Conservation (phyloP, 2,113 vertebrate species). For the Xenopus laevis region DNA sequence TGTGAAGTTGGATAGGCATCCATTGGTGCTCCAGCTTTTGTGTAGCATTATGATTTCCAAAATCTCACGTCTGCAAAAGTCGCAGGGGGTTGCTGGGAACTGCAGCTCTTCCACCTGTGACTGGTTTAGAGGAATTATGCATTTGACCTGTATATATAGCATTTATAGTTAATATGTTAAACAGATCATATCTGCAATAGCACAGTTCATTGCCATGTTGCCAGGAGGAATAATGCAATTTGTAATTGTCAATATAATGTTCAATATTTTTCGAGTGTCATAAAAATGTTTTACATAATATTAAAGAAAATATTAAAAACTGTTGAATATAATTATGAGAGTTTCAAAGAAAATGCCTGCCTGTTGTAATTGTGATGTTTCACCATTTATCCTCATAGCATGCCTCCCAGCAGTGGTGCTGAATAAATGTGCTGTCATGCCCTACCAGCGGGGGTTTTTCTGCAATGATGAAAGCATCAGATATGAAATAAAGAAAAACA, state of each 20-base stretch:
- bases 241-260: background rate
- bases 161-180: no score
- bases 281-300: no score
- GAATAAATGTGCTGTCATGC: slow-evolving; percentile 62
- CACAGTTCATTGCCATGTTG: slow-evolving; percentile 32
- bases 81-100: no score
- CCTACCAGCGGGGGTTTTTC: slow-evolving; percentile 70
- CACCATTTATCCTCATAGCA: slow-evolving; percentile 54
- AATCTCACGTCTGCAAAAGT: no score
- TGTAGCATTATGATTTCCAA: no score
- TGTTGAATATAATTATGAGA: no score
- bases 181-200: no score
- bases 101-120: no score
- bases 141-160: no score
- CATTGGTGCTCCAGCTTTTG: no score
- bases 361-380: slow-evolving; percentile 42
- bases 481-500: slow-evolving; percentile 68
- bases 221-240: slow-evolving; percentile 49
- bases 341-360: slow-evolving; percentile 26
- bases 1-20: no score
- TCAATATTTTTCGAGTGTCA: background rate
- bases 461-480: slow-evolving; percentile 61
- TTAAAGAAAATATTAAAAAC: background rate
- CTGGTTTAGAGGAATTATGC: no score
- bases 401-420: slow-evolving; percentile 62